Conservation (phyloP, 2,888 invertebrate genomes). For the Camponotus fellah region DNA sequence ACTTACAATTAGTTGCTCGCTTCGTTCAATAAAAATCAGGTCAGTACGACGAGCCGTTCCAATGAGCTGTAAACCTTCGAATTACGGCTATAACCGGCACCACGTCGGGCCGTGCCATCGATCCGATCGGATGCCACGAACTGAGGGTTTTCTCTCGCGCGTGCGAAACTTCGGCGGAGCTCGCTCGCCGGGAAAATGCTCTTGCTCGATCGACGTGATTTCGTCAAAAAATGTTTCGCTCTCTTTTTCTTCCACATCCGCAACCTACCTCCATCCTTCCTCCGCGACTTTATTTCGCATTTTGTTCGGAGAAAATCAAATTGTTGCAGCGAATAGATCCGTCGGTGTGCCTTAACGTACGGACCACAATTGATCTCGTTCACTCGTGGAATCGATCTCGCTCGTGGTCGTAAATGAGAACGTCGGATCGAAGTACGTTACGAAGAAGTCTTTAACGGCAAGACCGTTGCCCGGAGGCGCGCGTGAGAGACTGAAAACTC, state of each 20-base stretch:
- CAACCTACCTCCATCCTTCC: slow-evolving; percentile 10
- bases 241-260: slow-evolving; percentile 22
- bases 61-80: slow-evolving; percentile 55
- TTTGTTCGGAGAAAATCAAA: slow-evolving; percentile 40
- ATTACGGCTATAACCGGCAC: slow-evolving; percentile 53
- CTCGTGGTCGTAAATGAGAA: slow-evolving; percentile 27
- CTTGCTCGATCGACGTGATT: slow-evolving; percentile 30
- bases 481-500: slow-evolving; percentile 71
- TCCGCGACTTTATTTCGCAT: slow-evolving; percentile 24
- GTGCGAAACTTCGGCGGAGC: slow-evolving; percentile 3
- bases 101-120: slow-evolving; percentile 19
- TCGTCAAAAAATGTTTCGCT: slow-evolving; percentile 34
- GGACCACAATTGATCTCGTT: slow-evolving; percentile 25
- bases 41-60: slow-evolving; percentile 49
- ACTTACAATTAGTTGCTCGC: slow-evolving; percentile 55
- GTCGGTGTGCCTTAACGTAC: neutral
- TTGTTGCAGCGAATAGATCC: slow-evolving; percentile 5
- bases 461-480: slow-evolving; percentile 66
- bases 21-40: slow-evolving; percentile 55
- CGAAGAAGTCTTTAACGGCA: slow-evolving; percentile 64
- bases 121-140: slow-evolving; percentile 28
- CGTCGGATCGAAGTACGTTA: slow-evolving; percentile 64
- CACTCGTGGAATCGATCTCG: slow-evolving; percentile 29
- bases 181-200: slow-evolving; percentile 38
- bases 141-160: neutral